These are phyloP conservation scores for Chiroxiphia lanceolata DNA, from an alignment of 2,797 vertebrate genomes.

Conservation along the genomic window DNA sequence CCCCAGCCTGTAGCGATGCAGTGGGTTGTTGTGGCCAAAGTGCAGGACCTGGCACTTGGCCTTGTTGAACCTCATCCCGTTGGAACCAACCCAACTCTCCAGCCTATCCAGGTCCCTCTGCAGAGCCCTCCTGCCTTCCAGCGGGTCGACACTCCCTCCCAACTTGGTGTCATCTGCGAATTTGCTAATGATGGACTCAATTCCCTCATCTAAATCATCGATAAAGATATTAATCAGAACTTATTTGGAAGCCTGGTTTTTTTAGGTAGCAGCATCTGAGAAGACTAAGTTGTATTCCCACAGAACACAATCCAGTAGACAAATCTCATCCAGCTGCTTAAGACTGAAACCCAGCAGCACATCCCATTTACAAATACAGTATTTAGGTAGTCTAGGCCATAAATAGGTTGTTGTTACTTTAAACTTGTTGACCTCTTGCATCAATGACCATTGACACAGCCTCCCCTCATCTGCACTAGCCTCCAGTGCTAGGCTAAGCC, in stretches of 20 bases:
- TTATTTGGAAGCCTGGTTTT: background rate
- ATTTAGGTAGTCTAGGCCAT: background rate
- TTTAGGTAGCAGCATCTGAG: background rate
- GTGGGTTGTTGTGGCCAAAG: too few relatives aligned
- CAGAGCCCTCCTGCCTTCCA: too few relatives aligned
- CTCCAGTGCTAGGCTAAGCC: background rate
- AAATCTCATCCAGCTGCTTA: background rate
- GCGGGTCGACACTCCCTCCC: too few relatives aligned
- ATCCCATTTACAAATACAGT: background rate
- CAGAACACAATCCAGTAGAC: background rate
- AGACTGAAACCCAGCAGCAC: background rate
- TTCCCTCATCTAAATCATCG: too few relatives aligned
- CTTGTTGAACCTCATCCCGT: too few relatives aligned
- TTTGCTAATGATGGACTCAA: too few relatives aligned
- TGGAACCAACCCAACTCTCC: too few relatives aligned
- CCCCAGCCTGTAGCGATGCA: too few relatives aligned
- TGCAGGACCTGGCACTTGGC: too few relatives aligned
- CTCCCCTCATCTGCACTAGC: background rate
- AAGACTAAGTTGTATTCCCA: background rate
- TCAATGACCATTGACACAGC: background rate
- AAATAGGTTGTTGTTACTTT: background rate
- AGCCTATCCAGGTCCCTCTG: too few relatives aligned
- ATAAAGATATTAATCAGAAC: too few relatives aligned
- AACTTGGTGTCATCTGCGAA: too few relatives aligned
- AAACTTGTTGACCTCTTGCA: background rate